phyloP scores from a whole-genome alignment of 2,888 invertebrate species.

The Polymixis flavicincta region DNA sequence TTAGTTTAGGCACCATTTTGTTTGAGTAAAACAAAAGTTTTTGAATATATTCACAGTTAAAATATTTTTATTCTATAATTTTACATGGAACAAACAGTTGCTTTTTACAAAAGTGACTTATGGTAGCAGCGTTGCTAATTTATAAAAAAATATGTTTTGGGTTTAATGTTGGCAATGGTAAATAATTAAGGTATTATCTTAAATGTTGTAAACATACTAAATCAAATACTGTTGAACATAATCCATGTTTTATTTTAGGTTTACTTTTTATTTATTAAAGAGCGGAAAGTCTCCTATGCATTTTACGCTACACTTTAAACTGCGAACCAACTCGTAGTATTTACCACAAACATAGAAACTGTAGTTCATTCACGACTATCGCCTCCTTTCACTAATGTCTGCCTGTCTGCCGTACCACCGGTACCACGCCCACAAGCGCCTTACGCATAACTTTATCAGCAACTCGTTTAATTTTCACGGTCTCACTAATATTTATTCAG shows the following conservation, averaged over 20 bases:
- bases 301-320: conserved; percentile 6
- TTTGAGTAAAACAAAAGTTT: too few relatives aligned
- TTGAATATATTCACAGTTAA: too few relatives aligned
- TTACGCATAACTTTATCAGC: conserved; percentile 49
- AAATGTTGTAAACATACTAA: too few relatives aligned
- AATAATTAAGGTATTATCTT: too few relatives aligned
- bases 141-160: too few relatives aligned
- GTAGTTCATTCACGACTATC: conserved; percentile 52
- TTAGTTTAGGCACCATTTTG: too few relatives aligned
- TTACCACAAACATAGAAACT: conserved; percentile 29
- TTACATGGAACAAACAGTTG: too few relatives aligned
- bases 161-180: too few relatives aligned
- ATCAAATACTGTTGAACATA: background rate
- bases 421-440: conserved; percentile 23
- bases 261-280: background rate
- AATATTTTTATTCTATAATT: too few relatives aligned
- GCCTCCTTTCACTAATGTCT: conserved; percentile 32
- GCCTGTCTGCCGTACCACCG: conserved; percentile 47
- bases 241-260: too few relatives aligned
- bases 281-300: background rate
- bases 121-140: too few relatives aligned
- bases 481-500: conserved; percentile 46
- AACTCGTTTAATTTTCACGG: conserved; percentile 57
- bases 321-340: background rate
- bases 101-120: too few relatives aligned